Base-by-base conservation (phyloP, 2,113 vertebrate species). In the Pungitius pungitius region DNA sequence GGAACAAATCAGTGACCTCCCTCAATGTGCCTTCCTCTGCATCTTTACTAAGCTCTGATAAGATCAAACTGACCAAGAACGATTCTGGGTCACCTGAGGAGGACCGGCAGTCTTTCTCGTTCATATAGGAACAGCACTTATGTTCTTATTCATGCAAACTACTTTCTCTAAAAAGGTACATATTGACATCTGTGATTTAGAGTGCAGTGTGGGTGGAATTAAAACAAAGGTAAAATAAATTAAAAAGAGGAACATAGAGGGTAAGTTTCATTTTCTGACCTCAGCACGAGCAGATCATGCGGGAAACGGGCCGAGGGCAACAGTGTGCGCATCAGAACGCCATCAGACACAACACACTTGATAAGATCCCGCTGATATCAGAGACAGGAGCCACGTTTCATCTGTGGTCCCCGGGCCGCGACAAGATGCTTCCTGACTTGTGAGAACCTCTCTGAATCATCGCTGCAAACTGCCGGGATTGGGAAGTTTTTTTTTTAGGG, bases 361-460 rank as follows among this genome's bases (percentile, higher is more conserved):
- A 88, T 90, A 83, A 82, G 76, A 68, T 66, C 58, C 65, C 65
- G 69, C 9, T 17, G 68, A 81, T 78, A 88, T 20, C 76, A 51
- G 22, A 86, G 86, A 91, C 83, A 89, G 66, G 71, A 75, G 8
- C 49, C 51, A 0, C 88, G 88, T 92, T 88, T 80, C 7, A 77
- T 90, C 88, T 85, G 5, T 30, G 58, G 77, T 73, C 77, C 17
- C 35, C 1, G 51, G 66, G 60, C 69, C 56, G 52, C 26, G 74
- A 85, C 80, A 86, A 71, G 12, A 77, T 35, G 24, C 80, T 88
- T 90, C 90, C 84, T 84, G 84, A 80, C 47, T 89, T 82, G 85
- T 85, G 73, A 87, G 80, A 67, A 65, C 74, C 59, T 70, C 61
- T 35, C 26, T 73, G 72, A 72, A 63, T 81, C 76, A 40, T 26